phyloP scores from a whole-genome alignment of 2,113 vertebrate species.

The Pterocles burchelli region DNA sequence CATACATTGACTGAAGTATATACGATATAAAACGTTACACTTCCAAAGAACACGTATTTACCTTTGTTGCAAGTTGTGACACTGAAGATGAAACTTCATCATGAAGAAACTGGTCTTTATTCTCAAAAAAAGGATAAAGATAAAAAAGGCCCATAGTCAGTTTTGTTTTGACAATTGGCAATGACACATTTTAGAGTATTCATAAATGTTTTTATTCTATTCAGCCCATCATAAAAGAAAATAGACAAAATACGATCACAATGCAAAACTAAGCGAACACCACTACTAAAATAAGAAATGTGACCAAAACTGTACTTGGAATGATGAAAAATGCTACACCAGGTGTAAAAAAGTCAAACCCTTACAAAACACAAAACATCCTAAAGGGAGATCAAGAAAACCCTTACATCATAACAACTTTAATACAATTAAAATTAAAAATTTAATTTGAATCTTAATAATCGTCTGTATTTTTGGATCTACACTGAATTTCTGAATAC shows the following conservation, averaged over 20 bases:
- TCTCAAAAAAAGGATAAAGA: slow-evolving; percentile 58
- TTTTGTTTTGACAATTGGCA: slow-evolving; percentile 20
- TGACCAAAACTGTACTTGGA: background rate
- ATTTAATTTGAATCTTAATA: background rate
- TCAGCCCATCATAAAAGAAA: background rate
- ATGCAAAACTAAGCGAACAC: background rate
- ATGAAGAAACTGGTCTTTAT: slow-evolving; percentile 69
- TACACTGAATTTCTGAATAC: background rate
- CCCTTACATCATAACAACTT: background rate
- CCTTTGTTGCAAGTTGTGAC: slow-evolving; percentile 74
- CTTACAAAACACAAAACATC: background rate
- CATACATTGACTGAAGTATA: background rate
- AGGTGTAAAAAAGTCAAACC: background rate
- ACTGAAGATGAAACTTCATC: slow-evolving; percentile 69
- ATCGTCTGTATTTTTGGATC: background rate
- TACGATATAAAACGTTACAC: background rate
- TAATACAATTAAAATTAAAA: background rate
- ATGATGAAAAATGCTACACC: background rate
- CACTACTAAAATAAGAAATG: background rate
- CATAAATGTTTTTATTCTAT: background rate
- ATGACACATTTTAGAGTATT: background rate
- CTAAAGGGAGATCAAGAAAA: background rate
- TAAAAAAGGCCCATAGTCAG: slow-evolving; percentile 32
- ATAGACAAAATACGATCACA: background rate
- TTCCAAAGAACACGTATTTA: slow-evolving; percentile 49